Base-by-base conservation (phyloP, 2,113 vertebrate species). In the Climacteris rufus region DNA sequence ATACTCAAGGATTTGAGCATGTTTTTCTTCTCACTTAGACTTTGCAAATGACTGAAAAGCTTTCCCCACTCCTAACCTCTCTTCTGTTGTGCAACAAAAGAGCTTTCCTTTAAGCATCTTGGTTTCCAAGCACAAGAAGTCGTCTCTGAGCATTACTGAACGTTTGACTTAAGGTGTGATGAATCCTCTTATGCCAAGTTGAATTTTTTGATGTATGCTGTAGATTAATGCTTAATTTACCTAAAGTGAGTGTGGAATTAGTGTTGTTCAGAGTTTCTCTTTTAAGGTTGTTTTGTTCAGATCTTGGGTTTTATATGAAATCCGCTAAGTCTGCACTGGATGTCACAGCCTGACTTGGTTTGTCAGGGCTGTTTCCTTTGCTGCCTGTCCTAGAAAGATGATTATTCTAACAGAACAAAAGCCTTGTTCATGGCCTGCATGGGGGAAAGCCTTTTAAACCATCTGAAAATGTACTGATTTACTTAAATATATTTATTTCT, bases 11-110 rank as follows among this genome's bases (percentile, higher is more conserved):
- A 94, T 95, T 96, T 97, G 90, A 97, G 96, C 90, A 89, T 95
- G 90, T 95, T 96, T 96, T 95, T 97, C 90, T 94, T 97, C 90
- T 97, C 37, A 2, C 92, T 92, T 97, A 96, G 96, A 94, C 93
- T 82, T 94, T 96, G 92, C 96, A 97, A 96, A 96, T 94, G 95
- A 96, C 96, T 96, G 96, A 96, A 96, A 97, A 96, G 92, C 92
- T 94, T 97, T 96, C 95, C 96, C 83, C 49, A 95, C 92, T 96
- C 94, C 88, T 96, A 96, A 94, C 93, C 90, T 94, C 92, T 92
- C 95, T 95, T 93, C 90, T 93, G 90, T 96, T 96, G 93, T 96
- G 93, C 96, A 94, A 93, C 88, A 96, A 94, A 96, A 94, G 92
- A 93, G 57, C 90, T 94, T 96, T 96, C 94, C 94, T 96, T 96